Evolutionary conservation across 2,888 invertebrate genomes (phyloP).

Genomic region (Drosophila antonietae): DNA sequence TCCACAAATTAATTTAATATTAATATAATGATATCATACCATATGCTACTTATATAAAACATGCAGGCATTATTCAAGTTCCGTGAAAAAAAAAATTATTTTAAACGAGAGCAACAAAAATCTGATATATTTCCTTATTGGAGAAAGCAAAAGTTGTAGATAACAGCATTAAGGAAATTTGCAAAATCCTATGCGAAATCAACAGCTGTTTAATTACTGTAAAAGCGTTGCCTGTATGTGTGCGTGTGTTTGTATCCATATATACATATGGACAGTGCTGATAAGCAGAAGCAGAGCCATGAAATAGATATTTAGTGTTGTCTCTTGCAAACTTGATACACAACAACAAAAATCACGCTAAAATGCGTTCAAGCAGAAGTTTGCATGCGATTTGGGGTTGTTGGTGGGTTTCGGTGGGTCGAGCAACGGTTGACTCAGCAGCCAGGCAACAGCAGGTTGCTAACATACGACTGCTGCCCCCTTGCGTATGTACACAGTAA

Average conservation of each 20-base stretch:
- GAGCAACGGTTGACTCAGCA: constrained; percentile 51
- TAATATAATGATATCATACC: constrained; percentile 7
- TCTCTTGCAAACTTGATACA: constrained; percentile 4
- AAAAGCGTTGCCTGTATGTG: constrained; percentile 4
- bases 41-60: background rate
- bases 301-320: constrained; percentile 14
- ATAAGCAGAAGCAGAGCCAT: constrained; percentile 32
- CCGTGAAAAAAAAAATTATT: background rate
- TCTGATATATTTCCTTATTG: background rate
- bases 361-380: constrained; percentile 7
- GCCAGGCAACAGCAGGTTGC: constrained; percentile 21
- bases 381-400: background rate
- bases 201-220: constrained; percentile 55
- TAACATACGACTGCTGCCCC: constrained; percentile 27
- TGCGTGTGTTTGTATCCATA: background rate
- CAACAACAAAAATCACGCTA: constrained; percentile 14
- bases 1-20: background rate
- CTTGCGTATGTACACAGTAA: background rate
- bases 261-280: constrained; percentile 23
- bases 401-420: background rate
- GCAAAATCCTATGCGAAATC: constrained; percentile 6
- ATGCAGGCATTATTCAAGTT: background rate
- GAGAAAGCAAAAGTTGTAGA: background rate
- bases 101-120: background rate
- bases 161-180: constrained; percentile 2